A percentile compares a stretch with the other conserved stretches of the same genome.
Evolutionary conservation across 2,888 invertebrate genomes (phyloP).

Genomic region (Diarsia brunnea): DNA sequence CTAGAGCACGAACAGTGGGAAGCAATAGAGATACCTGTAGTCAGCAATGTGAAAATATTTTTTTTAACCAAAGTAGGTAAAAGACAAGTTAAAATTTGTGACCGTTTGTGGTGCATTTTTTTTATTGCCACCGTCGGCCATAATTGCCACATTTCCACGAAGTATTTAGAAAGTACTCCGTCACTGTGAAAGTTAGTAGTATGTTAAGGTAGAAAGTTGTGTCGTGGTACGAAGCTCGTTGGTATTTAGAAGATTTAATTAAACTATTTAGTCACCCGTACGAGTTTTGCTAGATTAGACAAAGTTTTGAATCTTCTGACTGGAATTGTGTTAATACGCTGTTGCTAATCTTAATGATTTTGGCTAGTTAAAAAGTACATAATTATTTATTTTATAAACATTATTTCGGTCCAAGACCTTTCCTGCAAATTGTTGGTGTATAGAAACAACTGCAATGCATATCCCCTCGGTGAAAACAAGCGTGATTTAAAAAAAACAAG

Average conservation of each 20-base stretch:
- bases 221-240: conserved; percentile 19
- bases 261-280: conserved; percentile 16
- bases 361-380: not conserved
- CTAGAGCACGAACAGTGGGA: not conserved
- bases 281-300: not conserved
- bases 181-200: not conserved
- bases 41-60: not conserved
- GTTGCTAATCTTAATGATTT: not conserved
- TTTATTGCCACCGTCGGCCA: not conserved
- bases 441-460: too few relatives aligned
- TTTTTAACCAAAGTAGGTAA: not conserved
- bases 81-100: not conserved
- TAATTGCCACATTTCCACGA: not conserved
- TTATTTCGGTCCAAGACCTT: not conserved
- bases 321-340: not conserved
- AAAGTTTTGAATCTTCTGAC: not conserved
- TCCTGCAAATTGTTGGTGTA: not conserved
- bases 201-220: conserved; percentile 5
- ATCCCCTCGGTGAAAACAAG: too few relatives aligned
- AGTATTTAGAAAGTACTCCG: not conserved
- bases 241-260: conserved; percentile 26
- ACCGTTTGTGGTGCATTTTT: not conserved
- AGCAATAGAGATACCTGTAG: not conserved
- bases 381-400: not conserved
- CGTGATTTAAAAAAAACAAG: not conserved